Evolutionary conservation across 2,797 vertebrate species (phyloP).

Genomic region (Danio tinwini): DNA sequence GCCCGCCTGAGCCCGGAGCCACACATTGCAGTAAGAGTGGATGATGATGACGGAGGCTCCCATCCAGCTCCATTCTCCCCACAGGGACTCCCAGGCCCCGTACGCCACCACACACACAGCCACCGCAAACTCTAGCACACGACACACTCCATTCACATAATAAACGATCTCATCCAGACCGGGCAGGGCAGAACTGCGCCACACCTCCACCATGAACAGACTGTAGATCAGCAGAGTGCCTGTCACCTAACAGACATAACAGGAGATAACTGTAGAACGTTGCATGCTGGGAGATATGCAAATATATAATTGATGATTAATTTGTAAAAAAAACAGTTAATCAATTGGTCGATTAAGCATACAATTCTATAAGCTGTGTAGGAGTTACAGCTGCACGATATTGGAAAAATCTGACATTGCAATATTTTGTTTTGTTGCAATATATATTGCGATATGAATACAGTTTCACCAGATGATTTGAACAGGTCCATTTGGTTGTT

Average conservation of each 20-base stretch:
- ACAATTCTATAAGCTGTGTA: too few species aligned
- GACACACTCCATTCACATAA: constrained; percentile 84
- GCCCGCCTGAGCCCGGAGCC: constrained; percentile 86
- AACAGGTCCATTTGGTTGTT: too few species aligned
- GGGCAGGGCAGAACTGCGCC: constrained; percentile 77
- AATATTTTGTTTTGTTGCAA: too few species aligned
- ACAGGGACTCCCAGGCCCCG: constrained; percentile 86
- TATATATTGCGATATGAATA: too few species aligned
- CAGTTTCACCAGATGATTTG: too few species aligned
- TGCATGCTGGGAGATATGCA: neutral
- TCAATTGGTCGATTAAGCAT: too few species aligned
- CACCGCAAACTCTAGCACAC: constrained; percentile 88
- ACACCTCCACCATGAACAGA: constrained; percentile 86
- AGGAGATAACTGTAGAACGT: neutral
- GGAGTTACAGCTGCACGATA: too few species aligned
- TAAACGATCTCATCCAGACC: constrained; percentile 88
- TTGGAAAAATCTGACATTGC: too few species aligned
- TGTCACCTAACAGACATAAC: constrained; percentile 73
- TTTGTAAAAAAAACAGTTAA: too few species aligned
- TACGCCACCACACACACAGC: constrained; percentile 88
- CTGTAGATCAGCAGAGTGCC: constrained; percentile 87
- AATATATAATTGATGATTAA: too few species aligned
- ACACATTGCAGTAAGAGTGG: constrained; percentile 91
- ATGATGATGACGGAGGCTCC: constrained; percentile 87
- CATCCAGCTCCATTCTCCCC: constrained; percentile 92